Conservation (phyloP, 2,888 invertebrate genomes). For the Pinctada fucata region DNA sequence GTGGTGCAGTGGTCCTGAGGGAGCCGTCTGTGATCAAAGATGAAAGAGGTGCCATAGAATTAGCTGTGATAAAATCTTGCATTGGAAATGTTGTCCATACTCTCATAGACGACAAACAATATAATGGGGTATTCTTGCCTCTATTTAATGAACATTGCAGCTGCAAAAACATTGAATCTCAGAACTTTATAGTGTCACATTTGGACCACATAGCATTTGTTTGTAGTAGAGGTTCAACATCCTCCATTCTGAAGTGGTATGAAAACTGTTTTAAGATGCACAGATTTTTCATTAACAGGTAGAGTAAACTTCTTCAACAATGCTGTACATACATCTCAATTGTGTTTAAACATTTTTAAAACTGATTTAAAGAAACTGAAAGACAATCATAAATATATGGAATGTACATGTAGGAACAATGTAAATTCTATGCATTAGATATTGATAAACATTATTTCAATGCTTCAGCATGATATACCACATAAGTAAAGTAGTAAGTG, state of each 20-base stretch:
- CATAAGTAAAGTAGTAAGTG: too few species aligned
- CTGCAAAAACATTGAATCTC: conserved; percentile 1
- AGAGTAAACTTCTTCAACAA: conserved; percentile 25
- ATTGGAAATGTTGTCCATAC: conserved; percentile 78
- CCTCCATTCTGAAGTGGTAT: conserved; percentile 76
- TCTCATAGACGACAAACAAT: conserved; percentile 75
- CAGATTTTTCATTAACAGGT: conserved; percentile 76
- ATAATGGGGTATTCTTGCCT: conserved; percentile 76
- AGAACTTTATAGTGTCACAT: conserved; percentile 56
- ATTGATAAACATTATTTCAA: too few species aligned
- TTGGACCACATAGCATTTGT: conserved; percentile 78
- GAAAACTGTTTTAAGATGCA: conserved; percentile 77
- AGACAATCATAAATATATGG: too few species aligned
- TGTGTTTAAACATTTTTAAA: conserved; percentile 5
- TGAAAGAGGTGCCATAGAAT: conserved; percentile 69
- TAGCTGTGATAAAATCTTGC: conserved; percentile 76
- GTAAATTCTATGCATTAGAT: too few species aligned
- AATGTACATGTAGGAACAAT: too few species aligned
- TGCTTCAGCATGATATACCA: too few species aligned
- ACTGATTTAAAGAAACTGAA: too few species aligned
- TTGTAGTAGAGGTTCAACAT: conserved; percentile 71
- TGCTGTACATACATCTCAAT: neutral
- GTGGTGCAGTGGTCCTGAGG: conserved; percentile 68
- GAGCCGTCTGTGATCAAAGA: conserved; percentile 63
- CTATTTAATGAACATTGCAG: conserved; percentile 63